phyloP scores from a whole-genome alignment of 2,113 vertebrate genomes.

The Pituophis catenifer region DNA sequence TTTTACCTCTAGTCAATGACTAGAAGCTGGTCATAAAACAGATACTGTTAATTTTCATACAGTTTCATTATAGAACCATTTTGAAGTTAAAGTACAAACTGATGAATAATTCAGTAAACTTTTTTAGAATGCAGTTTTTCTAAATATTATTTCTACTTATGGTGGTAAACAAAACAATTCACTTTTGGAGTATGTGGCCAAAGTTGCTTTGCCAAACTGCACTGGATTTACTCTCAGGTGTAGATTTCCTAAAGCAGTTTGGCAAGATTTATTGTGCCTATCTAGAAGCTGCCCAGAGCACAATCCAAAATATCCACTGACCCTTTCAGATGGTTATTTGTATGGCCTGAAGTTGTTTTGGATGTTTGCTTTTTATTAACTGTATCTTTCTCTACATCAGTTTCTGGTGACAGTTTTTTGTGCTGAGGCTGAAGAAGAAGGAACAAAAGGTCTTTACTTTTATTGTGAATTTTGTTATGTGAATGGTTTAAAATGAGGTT shows the following conservation, averaged over 20 bases:
- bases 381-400: not conserved
- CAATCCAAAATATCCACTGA: not conserved
- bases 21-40: not conserved
- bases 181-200: not conserved
- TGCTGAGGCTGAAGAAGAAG: not conserved
- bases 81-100: not conserved
- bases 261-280: not conserved
- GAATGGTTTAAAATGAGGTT: conserved; percentile 27
- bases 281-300: not conserved
- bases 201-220: rapidly evolving
- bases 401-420: not conserved
- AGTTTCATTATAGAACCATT: not conserved
- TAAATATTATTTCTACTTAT: not conserved
- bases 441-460: not conserved
- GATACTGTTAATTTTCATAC: not conserved
- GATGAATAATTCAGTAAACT: not conserved
- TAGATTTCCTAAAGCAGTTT: not conserved
- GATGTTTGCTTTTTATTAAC: not conserved
- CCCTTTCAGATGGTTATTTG: not conserved
- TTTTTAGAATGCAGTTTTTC: not conserved
- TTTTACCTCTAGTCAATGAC: not conserved
- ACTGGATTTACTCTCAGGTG: not conserved
- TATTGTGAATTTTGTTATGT: conserved; percentile 14
- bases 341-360: not conserved
- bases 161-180: rapidly evolving